Evolutionary conservation across 2,113 vertebrate species (phyloP), one percentile per base, ranked within the genome.

Genomic region (Panthera tigris): DNA sequence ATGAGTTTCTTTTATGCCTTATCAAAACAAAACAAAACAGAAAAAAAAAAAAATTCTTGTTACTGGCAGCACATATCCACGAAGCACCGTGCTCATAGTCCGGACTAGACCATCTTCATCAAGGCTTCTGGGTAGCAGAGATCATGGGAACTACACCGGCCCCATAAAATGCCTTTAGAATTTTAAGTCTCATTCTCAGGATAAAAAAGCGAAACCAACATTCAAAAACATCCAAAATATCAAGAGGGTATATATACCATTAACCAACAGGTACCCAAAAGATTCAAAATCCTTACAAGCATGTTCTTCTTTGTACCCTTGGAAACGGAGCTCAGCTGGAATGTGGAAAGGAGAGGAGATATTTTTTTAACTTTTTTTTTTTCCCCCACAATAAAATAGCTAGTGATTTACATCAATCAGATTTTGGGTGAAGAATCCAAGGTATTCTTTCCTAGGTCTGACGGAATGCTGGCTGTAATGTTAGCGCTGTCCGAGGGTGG

Each of bases 1-100:
- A 99, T 99, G 99, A 99, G 99, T 99, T 99, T 99, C 98, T 99
- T 99, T 99, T 99, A 99, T 99, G 98, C 98, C 99, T 99, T 98
- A 99, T 99, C 98, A 98, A 98, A 98, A 98, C 98, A 98, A 96
- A 98, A 97, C 87, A 55, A 91, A 97, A 95, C 81, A 91, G 73
- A 84, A 84, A 94, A 94, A 84, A 84, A 84, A 94, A 94, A 98
- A 97, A 98, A 96, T 96, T 98, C 97, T 98, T 91, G 97, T 98
- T 98, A 98, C 98, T 98, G 99, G 99, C 99, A 99, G 99, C 98
- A 99, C 99, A 98, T 98, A 99, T 98, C 99, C 98, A 99, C 97
- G 97, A 99, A 99, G 99, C 99, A 99, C 98, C 98, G 98, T 96
- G 98, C 98, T 98, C 98, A 98, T 99, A 99, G 98, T 98, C 99